Evolutionary conservation across 2,888 invertebrate genomes (phyloP).

Genomic region (Pycnomerus fuliginosus): DNA sequence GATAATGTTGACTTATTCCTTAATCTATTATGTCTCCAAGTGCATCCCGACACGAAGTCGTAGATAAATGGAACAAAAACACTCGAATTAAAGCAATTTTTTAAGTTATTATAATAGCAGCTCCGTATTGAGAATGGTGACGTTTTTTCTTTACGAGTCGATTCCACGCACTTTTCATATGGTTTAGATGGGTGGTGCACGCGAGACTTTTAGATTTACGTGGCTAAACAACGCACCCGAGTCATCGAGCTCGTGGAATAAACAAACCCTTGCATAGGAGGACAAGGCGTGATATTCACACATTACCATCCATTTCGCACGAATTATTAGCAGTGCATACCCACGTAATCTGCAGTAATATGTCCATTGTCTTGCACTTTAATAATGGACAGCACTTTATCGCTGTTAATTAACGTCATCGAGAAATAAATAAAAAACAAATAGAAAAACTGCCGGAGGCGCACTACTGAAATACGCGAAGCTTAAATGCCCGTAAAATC

Average conservation of each 20-base stretch:
- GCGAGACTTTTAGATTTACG: constrained; percentile 45
- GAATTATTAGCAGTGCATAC: constrained; percentile 15
- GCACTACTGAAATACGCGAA: no score
- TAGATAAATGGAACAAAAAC: constrained; percentile 10
- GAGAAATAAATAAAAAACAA: no score
- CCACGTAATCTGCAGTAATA: constrained; percentile 8
- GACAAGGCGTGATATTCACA: constrained; percentile 18
- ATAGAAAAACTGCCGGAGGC: no score
- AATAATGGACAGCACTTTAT: no score
- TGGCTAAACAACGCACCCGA: constrained; percentile 34
- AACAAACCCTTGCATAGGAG: constrained; percentile 7
- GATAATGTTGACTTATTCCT: constrained; percentile 41
- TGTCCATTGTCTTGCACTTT: no score
- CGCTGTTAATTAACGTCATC: no score
- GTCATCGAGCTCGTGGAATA: constrained; percentile 14
- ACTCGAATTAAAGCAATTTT: neutral
- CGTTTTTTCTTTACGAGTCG: constrained; percentile 45
- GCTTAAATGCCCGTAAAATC: constrained; percentile 13
- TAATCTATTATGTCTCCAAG: constrained; percentile 35
- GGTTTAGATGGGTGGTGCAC: constrained; percentile 43
- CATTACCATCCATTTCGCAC: constrained; percentile 15
- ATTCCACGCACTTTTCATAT: constrained; percentile 45
- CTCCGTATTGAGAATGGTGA: constrained; percentile 38
- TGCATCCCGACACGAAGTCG: constrained; percentile 21
- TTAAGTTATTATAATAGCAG: constrained; percentile 1